Evolutionary conservation across 1,140 invertebrate species (phyloP).

Genomic region (Apis laboriosa): DNA sequence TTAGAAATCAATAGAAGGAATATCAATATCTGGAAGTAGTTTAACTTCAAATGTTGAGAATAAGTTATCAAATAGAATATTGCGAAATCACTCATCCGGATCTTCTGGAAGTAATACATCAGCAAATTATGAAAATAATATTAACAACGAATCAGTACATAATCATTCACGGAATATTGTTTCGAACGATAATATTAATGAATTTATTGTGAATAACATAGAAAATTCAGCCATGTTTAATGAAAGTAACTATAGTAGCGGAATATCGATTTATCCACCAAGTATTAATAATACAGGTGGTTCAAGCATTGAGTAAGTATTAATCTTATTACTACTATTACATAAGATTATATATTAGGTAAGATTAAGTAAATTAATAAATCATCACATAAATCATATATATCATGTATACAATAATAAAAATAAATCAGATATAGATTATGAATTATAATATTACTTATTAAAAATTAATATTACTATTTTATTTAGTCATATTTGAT

Average conservation of each 20-base stretch:
- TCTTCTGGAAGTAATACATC: constrained; percentile 68
- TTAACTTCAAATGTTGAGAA: constrained; percentile 65
- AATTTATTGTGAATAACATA: constrained; percentile 32
- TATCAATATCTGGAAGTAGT: constrained; percentile 81
- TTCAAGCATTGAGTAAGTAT: constrained; percentile 65
- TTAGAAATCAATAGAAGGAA: constrained; percentile 82
- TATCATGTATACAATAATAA: no score
- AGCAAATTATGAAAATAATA: constrained; percentile 39
- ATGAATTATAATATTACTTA: background rate
- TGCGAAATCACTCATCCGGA: constrained; percentile 60
- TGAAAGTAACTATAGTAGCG: constrained; percentile 61
- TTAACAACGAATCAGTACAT: constrained; percentile 28
- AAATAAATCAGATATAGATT: background rate
- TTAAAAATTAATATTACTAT: background rate
- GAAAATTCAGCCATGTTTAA: constrained; percentile 18
- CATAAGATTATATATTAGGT: background rate
- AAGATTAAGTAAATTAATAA: background rate
- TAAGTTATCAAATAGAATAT: constrained; percentile 64
- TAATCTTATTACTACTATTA: background rate
- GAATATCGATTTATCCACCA: constrained; percentile 62
- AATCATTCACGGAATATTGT: constrained; percentile 17
- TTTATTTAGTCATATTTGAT: background rate
- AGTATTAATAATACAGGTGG: constrained; percentile 63
- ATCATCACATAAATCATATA: background rate
- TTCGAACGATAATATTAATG: constrained; percentile 10